phyloP scores from a whole-genome alignment of 2,888 invertebrate genomes.

The Leptopterna dolabrata region DNA sequence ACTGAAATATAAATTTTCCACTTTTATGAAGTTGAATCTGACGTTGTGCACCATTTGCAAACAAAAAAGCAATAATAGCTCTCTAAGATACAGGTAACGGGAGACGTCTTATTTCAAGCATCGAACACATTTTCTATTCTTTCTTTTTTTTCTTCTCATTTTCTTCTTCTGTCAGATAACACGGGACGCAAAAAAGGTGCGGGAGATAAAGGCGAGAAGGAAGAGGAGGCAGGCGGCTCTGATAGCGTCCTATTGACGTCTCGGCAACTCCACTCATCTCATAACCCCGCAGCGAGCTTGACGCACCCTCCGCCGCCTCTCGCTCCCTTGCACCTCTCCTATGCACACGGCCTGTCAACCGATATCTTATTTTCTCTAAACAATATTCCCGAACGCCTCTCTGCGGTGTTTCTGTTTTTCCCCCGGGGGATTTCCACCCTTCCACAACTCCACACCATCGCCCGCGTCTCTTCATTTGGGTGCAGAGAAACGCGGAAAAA shows the following conservation, averaged over 20 bases:
- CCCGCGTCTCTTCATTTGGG: background rate
- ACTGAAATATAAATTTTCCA: no score
- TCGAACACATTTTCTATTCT: background rate
- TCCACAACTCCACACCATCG: no score
- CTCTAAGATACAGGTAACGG: background rate
- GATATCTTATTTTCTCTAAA: slow-evolving; percentile 44
- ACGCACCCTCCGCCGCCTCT: background rate
- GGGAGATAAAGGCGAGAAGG: background rate
- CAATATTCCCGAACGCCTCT: background rate
- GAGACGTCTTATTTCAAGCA: slow-evolving; percentile 13
- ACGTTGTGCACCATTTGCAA: no score
- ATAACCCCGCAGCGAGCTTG: slow-evolving; percentile 12
- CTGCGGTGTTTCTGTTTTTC: background rate
- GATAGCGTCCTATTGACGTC: slow-evolving; percentile 43
- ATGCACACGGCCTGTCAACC: background rate
- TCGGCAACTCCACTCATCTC: slow-evolving; percentile 47
- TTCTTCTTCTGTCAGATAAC: background rate
- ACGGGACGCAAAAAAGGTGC: background rate
- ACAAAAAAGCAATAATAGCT: background rate
- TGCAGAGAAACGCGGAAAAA: background rate
- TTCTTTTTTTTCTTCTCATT: background rate
- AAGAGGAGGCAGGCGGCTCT: background rate
- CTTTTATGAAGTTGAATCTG: no score
- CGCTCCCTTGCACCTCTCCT: background rate
- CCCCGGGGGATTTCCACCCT: background rate